Evolutionary conservation across 2,113 vertebrate species (phyloP).

Genomic region (Limnothrissa miodon): DNA sequence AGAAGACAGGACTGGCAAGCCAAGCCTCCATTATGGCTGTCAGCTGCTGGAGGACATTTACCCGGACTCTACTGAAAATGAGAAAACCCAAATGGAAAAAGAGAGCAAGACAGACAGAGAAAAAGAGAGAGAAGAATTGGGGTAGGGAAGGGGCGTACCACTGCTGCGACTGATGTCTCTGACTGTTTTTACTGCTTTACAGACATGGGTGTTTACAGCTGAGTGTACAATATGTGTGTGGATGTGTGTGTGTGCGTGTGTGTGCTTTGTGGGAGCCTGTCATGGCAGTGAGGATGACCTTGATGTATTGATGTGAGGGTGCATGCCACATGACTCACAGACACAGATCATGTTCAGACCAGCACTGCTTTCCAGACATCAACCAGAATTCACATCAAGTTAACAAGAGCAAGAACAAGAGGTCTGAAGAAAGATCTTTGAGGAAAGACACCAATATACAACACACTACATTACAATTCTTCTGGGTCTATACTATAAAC

Average conservation of each 20-base stretch:
- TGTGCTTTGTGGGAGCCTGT: neutral
- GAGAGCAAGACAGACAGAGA: neutral
- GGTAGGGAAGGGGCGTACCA: neutral
- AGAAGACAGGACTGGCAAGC: neutral
- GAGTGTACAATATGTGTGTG: neutral
- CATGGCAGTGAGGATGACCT: neutral
- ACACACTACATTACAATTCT: no score
- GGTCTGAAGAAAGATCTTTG: no score
- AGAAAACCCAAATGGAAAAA: neutral
- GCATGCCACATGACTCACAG: neutral
- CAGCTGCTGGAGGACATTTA: constrained; percentile 14
- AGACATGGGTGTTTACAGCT: neutral
- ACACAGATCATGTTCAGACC: no score
- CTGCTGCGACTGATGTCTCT: neutral
- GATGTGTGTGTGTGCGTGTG: neutral
- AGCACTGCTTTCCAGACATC: no score
- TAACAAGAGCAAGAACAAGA: no score
- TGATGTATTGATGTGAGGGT: neutral
- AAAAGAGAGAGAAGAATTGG: neutral
- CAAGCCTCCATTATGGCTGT: neutral
- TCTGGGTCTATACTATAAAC: no score
- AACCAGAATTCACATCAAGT: no score
- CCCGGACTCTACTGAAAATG: neutral
- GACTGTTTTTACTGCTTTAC: constrained; percentile 1
- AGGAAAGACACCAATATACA: no score